Evolutionary conservation across 2,797 vertebrate genomes (phyloP).

Genomic region (Pipistrellus pipistrellus): DNA sequence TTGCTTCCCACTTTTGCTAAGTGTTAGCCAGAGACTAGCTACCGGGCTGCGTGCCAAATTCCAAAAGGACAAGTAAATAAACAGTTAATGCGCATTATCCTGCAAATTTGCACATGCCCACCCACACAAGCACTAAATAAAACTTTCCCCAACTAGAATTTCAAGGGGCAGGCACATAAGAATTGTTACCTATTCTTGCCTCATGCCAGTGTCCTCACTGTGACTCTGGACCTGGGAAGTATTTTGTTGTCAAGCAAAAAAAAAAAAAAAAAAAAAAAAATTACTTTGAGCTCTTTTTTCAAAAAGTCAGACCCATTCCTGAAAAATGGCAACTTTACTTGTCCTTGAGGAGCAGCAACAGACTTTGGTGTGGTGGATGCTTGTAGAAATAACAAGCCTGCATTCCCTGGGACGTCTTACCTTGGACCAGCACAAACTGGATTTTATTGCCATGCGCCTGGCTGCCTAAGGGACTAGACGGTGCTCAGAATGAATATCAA

Average conservation of each 20-base stretch:
- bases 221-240: not conserved
- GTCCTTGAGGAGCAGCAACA: constrained; percentile 45
- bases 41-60: constrained; percentile 69
- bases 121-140: constrained; percentile 77
- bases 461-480: constrained; percentile 57
- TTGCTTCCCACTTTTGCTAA: constrained; percentile 60
- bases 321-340: not conserved
- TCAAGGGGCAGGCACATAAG: constrained; percentile 37
- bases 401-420: constrained; percentile 66
- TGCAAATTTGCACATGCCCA: constrained; percentile 76
- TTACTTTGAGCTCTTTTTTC: not conserved
- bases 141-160: constrained; percentile 61
- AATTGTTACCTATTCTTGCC: constrained; percentile 54
- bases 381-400: constrained; percentile 41
- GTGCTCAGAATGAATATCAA: constrained; percentile 70
- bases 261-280: constrained; percentile 20
- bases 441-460: constrained; percentile 66
- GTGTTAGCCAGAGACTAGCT: constrained; percentile 45
- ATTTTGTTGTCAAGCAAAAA: constrained; percentile 49
- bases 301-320: not conserved
- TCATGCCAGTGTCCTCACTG: not conserved
- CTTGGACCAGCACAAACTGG: constrained; percentile 57
- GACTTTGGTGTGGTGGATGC: constrained; percentile 37
- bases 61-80: constrained; percentile 80
- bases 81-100: constrained; percentile 75